Evolutionary conservation across 2,797 vertebrate genomes (phyloP).

Genomic region (Protonibea diacanthus): DNA sequence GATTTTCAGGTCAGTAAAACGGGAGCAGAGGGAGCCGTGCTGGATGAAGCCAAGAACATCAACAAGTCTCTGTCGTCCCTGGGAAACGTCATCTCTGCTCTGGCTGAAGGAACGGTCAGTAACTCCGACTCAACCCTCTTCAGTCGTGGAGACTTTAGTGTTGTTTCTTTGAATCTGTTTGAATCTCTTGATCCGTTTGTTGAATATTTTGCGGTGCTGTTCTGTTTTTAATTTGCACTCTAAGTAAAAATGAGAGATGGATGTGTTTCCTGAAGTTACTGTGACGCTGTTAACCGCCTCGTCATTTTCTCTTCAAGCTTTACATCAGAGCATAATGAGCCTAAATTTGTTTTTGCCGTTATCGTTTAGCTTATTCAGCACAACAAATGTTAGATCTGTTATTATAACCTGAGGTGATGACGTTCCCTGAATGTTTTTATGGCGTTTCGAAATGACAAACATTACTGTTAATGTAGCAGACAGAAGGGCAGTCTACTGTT

Average conservation of each 20-base stretch:
- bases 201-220: not conserved
- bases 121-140: not conserved
- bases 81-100: slow-evolving; percentile 97
- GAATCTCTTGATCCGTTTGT: not conserved
- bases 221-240: not conserved
- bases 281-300: not conserved
- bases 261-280: not conserved
- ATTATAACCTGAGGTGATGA: slow-evolving; percentile 16
- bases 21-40: slow-evolving; percentile 95
- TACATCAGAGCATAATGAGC: not conserved
- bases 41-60: slow-evolving; percentile 99
- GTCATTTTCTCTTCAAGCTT: not conserved
- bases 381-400: slow-evolving; percentile 3
- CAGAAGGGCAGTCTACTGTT: slow-evolving; percentile 2
- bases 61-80: slow-evolving; percentile 98
- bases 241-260: not conserved
- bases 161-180: not conserved
- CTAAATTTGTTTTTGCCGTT: not conserved
- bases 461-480: slow-evolving; percentile 16
- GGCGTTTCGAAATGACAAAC: slow-evolving; percentile 24
- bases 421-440: not conserved
- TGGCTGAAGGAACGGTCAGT: slow-evolving; percentile 96
- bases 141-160: not conserved
- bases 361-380: not conserved
- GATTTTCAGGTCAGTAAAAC: slow-evolving; percentile 95